Conservation (phyloP, 2,797 vertebrate species). For the Acrocephalus scirpaceus region DNA sequence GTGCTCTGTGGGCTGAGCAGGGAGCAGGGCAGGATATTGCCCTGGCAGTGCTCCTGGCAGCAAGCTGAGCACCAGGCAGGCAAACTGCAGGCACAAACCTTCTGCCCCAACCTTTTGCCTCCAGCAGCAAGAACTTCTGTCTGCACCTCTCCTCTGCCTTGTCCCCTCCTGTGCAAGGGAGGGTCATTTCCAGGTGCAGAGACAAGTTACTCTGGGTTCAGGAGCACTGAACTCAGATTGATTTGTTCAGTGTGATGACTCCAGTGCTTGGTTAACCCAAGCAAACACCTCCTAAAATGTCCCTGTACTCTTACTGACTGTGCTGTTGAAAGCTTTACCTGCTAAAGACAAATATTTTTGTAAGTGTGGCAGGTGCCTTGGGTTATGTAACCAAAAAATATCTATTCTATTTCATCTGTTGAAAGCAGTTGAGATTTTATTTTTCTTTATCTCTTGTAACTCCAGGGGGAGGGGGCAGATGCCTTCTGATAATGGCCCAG, state of each 20-base stretch:
- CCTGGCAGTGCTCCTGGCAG: neutral
- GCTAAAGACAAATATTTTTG: neutral
- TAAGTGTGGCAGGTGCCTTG: too few species aligned
- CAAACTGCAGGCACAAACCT: accelerated
- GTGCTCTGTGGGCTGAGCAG: neutral
- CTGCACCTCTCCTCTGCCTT: neutral
- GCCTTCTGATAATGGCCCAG: too few species aligned
- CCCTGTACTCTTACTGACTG: neutral
- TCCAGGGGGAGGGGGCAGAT: too few species aligned
- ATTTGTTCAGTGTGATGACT: neutral
- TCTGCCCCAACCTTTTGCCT: neutral
- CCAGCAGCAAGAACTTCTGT: neutral
- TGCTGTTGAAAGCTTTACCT: accelerated
- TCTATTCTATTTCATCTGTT: too few species aligned
- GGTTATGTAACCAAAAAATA: too few species aligned
- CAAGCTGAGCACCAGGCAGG: neutral
- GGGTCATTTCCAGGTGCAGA: neutral
- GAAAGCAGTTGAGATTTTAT: too few species aligned
- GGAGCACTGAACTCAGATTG: neutral
- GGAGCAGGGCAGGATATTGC: neutral
- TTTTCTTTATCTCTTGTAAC: too few species aligned
- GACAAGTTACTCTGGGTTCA: neutral
- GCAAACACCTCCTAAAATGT: accelerated
- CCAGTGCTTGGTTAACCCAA: neutral
- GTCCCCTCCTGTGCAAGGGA: neutral